Base-by-base conservation (phyloP, 2,888 invertebrate genomes). In the Cyclophora punctaria region DNA sequence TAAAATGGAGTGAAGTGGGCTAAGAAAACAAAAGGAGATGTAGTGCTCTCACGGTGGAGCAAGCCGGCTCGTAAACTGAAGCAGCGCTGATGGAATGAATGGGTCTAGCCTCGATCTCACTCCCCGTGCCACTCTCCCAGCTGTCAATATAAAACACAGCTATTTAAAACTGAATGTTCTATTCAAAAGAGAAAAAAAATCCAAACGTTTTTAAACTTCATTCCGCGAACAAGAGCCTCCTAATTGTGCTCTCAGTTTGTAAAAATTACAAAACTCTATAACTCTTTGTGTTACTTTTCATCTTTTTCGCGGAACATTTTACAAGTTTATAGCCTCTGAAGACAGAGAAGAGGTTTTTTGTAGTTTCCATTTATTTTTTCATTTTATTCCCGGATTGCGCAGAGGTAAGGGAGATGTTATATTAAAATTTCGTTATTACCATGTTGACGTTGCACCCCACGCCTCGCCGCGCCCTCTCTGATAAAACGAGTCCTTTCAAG, bases 391-490 rank as follows among this genome's bases (percentile, higher is more conserved):
- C 62, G 59, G 59, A 64, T 67, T 66, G 67, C 64, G 66, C 61
- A 56, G 59, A 63, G 63, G 65, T 57, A 66, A 59, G 62, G 62
- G 60, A 20, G 69, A 76, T 78, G 71, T 76, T 80, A 80, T 83
- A 82, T 83, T 80, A 81, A 82, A 81, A 78, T 78, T 78, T 78
- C 66, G 73, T 78, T 78, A 80, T 79, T 73, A 77, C 75, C 65
- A 64, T 72, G 79, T 78, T 70, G 77, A 72, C 68, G 71, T 64
- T 64, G 59, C 62, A 64, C 60, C 60, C 62, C 56, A 20, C 57
- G 55, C 55, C 52, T 52, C 56, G 50, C 52, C 52, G 43, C 48
- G 51, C 46, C 49, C 46, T 37, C 41, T 20, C 20, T 20, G 40
- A 54, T 51, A 60, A 67, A 71, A 68, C 69, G 62, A 70, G 69